phyloP scores from a whole-genome alignment of 1,140 invertebrate species.

The Drosophila malerkotliana region DNA sequence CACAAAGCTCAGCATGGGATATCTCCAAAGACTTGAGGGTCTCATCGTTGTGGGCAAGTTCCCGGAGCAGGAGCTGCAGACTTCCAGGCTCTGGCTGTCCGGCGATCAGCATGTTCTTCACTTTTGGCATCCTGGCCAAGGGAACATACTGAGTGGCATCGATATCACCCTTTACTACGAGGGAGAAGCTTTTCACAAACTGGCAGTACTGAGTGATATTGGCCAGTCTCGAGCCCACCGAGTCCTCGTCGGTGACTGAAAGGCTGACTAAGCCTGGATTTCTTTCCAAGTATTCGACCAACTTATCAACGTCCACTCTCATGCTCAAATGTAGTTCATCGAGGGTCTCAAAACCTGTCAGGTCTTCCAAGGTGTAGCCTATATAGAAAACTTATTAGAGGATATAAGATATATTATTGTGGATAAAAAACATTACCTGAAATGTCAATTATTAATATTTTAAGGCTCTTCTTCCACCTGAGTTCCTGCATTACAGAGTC shows the following conservation, averaged over 20 bases:
- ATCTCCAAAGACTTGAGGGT: neutral
- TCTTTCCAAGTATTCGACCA: neutral
- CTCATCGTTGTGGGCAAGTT: neutral
- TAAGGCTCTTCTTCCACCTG: neutral
- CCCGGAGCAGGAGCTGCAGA: neutral
- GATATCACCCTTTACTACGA: neutral
- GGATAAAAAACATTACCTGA: constrained; percentile 4
- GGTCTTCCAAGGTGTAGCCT: constrained; percentile 9
- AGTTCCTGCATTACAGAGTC: constrained; percentile 11
- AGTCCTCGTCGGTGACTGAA: neutral
- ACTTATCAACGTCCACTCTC: constrained; percentile 5
- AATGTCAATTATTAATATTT: neutral
- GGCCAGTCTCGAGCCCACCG: neutral
- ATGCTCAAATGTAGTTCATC: neutral
- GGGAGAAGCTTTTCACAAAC: neutral
- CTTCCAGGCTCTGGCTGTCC: constrained; percentile 6
- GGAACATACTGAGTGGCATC: constrained; percentile 12
- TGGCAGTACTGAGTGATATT: constrained; percentile 8
- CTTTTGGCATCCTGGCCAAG: neutral
- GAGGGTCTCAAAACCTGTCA: constrained; percentile 7
- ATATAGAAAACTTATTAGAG: neutral
- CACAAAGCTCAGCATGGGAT: neutral
- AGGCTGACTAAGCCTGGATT: neutral
- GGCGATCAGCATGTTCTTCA: neutral
- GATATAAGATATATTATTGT: too few relatives aligned